Evolutionary conservation across 2,888 invertebrate species (phyloP).

Genomic region (Deilephila porcellus): DNA sequence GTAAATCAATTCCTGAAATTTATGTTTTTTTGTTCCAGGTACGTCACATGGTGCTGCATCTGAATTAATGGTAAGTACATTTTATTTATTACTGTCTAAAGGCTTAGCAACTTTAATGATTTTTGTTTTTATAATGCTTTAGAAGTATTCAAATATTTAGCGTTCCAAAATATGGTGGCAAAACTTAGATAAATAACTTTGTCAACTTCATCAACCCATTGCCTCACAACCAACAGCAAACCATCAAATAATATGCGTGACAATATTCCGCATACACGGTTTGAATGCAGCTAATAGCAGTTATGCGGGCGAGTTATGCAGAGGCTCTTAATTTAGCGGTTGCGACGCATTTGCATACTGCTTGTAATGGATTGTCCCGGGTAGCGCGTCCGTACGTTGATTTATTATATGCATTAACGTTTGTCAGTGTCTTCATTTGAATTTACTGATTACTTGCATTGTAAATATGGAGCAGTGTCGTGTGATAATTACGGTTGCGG

Average conservation of each 20-base stretch:
- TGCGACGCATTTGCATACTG: constrained; percentile 24
- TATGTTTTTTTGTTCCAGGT: too few relatives aligned
- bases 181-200: too few relatives aligned
- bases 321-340: constrained; percentile 27
- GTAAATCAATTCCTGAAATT: too few relatives aligned
- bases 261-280: background rate
- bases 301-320: constrained; percentile 18
- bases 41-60: too few relatives aligned
- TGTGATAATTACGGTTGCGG: too few relatives aligned
- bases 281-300: constrained; percentile 15
- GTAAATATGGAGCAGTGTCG: constrained; percentile 20
- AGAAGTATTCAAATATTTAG: too few relatives aligned
- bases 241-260: background rate
- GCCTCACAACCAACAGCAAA: background rate
- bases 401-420: constrained; percentile 25
- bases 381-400: constrained; percentile 25
- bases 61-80: too few relatives aligned
- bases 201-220: too few relatives aligned
- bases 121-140: too few relatives aligned
- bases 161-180: too few relatives aligned
- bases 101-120: too few relatives aligned
- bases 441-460: constrained; percentile 14
- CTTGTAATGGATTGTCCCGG: constrained; percentile 23
- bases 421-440: constrained; percentile 28
- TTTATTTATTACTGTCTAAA: too few relatives aligned